A percentile compares a stretch with the other conserved stretches of the same genome.
phyloP scores from a whole-genome alignment of 1,140 invertebrate genomes.

The Saxidomus purpurata region DNA sequence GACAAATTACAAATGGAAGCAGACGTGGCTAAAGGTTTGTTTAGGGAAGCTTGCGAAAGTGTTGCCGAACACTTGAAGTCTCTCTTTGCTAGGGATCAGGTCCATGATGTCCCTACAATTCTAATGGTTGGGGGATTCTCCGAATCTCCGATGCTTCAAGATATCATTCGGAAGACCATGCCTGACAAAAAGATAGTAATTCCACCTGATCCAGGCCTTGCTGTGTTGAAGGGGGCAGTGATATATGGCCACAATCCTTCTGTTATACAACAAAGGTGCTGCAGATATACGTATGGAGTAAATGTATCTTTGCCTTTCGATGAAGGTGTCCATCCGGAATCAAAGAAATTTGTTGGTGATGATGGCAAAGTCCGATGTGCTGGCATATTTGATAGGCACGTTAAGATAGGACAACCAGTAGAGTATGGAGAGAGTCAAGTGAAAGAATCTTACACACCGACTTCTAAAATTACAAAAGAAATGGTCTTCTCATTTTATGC shows the following conservation, averaged over 20 bases:
- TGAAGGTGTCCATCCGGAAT: not conserved
- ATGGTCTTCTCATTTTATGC: conserved; percentile 33
- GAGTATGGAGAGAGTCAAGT: not conserved
- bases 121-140: conserved; percentile 58
- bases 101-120: conserved; percentile 18
- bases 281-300: conserved; percentile 40
- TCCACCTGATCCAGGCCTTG: conserved; percentile 31
- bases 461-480: not conserved
- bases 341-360: not conserved
- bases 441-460: not conserved
- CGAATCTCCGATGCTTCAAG: conserved; percentile 49
- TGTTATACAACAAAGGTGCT: not conserved
- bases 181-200: conserved; percentile 28
- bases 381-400: conserved; percentile 20
- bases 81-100: not conserved
- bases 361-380: not conserved
- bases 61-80: not conserved
- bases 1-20: conserved; percentile 38
- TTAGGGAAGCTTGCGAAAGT: not conserved
- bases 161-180: not conserved
- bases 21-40: conserved; percentile 29
- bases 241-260: conserved; percentile 29
- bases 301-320: not conserved
- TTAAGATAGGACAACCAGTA: conserved; percentile 12
- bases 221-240: conserved; percentile 46